Percentiles rank a stretch among this genome's conserved stretches.
Evolutionary conservation across 2,888 invertebrate genomes (phyloP).

Genomic region (Orthosia gracilis): DNA sequence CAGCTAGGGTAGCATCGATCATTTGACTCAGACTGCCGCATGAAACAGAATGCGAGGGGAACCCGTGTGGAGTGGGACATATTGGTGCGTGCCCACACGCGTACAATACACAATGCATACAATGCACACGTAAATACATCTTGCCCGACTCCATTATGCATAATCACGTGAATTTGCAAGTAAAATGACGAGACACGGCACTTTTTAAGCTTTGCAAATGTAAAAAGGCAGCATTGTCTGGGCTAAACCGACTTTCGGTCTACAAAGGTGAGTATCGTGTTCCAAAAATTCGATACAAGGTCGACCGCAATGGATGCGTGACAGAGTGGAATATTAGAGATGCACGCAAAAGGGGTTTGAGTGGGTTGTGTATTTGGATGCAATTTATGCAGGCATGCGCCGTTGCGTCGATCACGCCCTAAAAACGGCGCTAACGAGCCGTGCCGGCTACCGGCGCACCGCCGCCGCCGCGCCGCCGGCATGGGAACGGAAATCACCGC

Average conservation of each 20-base stretch:
- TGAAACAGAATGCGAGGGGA: conserved; percentile 77
- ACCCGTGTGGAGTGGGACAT: conserved; percentile 70
- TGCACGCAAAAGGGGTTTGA: conserved; percentile 70
- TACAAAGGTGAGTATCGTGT: conserved; percentile 67
- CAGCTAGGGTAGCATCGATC: conserved; percentile 77
- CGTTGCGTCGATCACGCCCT: conserved; percentile 88
- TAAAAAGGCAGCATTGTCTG: conserved; percentile 83
- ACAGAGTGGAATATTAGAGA: conserved; percentile 64
- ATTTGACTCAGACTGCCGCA: conserved; percentile 74
- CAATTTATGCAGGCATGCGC: conserved; percentile 89
- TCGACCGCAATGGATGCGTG: conserved; percentile 71
- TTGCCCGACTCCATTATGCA: conserved; percentile 85
- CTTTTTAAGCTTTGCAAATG: conserved; percentile 87
- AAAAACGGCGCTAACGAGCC: conserved; percentile 87
- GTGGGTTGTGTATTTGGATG: conserved; percentile 79
- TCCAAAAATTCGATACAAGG: conserved; percentile 82
- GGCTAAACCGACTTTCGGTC: conserved; percentile 72
- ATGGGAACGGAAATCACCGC: conserved; percentile 85
- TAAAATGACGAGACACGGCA: conserved; percentile 85
- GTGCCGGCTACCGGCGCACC: conserved; percentile 71
- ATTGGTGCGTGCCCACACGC: conserved; percentile 83
- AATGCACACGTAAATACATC: conserved; percentile 87
- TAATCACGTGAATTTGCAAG: conserved; percentile 89
- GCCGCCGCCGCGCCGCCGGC: conserved; percentile 67
- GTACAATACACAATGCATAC: conserved; percentile 81